These are phyloP conservation scores for Acrobasis repandana DNA, from an alignment of 2,888 invertebrate genomes.

Conservation along the genomic window DNA sequence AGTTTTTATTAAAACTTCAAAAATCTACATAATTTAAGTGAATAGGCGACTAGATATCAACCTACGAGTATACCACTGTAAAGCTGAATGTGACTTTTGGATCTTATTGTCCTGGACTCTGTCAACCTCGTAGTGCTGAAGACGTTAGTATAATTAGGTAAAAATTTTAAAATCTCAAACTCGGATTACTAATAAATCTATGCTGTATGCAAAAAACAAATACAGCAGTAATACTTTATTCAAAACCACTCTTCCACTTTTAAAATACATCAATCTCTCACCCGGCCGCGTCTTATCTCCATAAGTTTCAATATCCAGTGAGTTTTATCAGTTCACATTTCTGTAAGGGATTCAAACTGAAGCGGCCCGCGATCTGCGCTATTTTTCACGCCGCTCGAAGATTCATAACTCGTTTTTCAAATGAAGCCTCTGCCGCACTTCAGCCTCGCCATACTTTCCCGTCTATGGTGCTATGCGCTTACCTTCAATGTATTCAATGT, in stretches of 20 bases:
- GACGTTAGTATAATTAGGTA: too few relatives aligned
- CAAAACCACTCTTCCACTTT: neutral
- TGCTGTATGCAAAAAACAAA: too few relatives aligned
- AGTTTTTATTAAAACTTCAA: too few relatives aligned
- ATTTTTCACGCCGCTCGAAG: slow-evolving; percentile 64
- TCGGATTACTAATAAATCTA: too few relatives aligned
- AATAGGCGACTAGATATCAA: too few relatives aligned
- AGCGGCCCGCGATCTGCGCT: slow-evolving; percentile 46
- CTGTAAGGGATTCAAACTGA: slow-evolving; percentile 42
- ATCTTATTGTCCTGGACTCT: too few relatives aligned
- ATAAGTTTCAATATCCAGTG: slow-evolving; percentile 40
- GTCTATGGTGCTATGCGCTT: neutral
- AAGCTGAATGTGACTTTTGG: too few relatives aligned
- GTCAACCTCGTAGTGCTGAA: too few relatives aligned
- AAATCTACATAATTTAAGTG: too few relatives aligned
- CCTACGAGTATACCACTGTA: too few relatives aligned
- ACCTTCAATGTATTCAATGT: too few relatives aligned
- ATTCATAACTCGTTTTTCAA: slow-evolving; percentile 61
- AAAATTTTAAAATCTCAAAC: too few relatives aligned
- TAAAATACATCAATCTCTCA: slow-evolving; percentile 14
- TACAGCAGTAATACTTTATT: neutral
- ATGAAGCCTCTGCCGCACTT: slow-evolving; percentile 26
- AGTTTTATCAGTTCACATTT: slow-evolving; percentile 40
- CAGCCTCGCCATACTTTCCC: slow-evolving; percentile 44
- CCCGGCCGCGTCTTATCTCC: slow-evolving; percentile 21